Percentiles rank a stretch among this genome's conserved stretches.
Evolutionary conservation across 2,113 vertebrate species (phyloP).

Genomic region (Toxotes jaculatrix): DNA sequence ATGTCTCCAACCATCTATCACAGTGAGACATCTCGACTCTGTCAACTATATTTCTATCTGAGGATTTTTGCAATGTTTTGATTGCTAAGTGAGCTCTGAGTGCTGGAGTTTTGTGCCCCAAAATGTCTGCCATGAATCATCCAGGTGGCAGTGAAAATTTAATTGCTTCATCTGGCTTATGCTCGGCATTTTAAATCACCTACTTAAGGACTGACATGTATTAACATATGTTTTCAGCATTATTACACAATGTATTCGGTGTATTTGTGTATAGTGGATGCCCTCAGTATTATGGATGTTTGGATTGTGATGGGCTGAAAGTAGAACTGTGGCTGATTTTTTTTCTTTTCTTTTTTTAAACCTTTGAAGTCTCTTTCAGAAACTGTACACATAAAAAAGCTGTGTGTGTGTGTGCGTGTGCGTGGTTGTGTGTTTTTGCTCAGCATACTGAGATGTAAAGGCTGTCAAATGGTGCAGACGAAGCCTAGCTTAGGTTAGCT

Average conservation of each 20-base stretch:
- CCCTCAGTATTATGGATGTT: conserved; percentile 42
- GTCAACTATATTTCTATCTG: conserved; percentile 41
- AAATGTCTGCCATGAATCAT: conserved; percentile 71
- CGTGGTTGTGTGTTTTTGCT: conserved; percentile 63
- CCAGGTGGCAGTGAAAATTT: conserved; percentile 71
- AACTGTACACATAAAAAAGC: conserved; percentile 51
- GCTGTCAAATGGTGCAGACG: conserved; percentile 78
- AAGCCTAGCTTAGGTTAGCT: conserved; percentile 78
- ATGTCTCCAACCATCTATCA: conserved; percentile 46
- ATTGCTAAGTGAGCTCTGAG: conserved; percentile 39
- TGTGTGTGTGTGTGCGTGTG: conserved; percentile 43
- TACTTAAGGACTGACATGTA: conserved; percentile 59
- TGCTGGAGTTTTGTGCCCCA: conserved; percentile 44
- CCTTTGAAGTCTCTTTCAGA: conserved; percentile 66
- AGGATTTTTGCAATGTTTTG: conserved; percentile 36
- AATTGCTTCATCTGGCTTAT: conserved; percentile 70
- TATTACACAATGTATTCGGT: conserved; percentile 60
- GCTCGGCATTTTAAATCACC: conserved; percentile 72
- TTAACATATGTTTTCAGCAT: conserved; percentile 70
- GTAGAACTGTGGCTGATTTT: conserved; percentile 31
- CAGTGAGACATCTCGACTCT: conserved; percentile 28
- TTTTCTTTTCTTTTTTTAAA: neutral
- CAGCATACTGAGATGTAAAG: conserved; percentile 75
- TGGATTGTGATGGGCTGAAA: conserved; percentile 60
- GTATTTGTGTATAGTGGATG: conserved; percentile 47